Conservation (phyloP, 2,888 invertebrate genomes). For the Pardosa pseudoannulata region DNA sequence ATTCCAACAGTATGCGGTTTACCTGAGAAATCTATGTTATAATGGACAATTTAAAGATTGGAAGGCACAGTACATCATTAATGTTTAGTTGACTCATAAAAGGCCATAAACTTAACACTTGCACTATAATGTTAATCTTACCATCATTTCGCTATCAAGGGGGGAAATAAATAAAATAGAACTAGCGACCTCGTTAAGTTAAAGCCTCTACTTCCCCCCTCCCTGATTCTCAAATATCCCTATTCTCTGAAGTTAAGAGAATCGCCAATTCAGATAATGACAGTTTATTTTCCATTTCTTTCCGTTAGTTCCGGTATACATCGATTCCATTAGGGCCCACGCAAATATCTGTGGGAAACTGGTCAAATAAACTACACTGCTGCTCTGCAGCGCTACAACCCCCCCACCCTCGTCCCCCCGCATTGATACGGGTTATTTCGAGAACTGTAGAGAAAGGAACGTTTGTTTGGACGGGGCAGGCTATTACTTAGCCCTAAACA, state of each 20-base stretch:
- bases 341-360: constrained; percentile 17
- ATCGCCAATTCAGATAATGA: not conserved
- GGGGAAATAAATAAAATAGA: no score
- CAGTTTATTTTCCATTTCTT: constrained; percentile 7
- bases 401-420: no score
- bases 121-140: no score
- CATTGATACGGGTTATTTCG: not conserved
- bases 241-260: not conserved
- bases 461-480: constrained; percentile 1
- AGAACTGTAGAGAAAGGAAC: not conserved
- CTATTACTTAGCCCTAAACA: constrained; percentile 66
- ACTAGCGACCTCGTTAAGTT: not conserved
- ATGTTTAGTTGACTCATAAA: no score
- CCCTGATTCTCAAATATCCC: not conserved
- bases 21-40: no score
- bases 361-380: constrained; percentile 12
- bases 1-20: no score
- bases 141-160: no score
- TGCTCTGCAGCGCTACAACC: no score
- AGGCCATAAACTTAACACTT: no score
- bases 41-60: no score
- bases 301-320: not conserved
- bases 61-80: no score
- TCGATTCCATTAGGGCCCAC: constrained; percentile 10
- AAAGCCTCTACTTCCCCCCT: not conserved